Conservation (phyloP, 2,113 vertebrate genomes). For the Cryptotis parvus region DNA sequence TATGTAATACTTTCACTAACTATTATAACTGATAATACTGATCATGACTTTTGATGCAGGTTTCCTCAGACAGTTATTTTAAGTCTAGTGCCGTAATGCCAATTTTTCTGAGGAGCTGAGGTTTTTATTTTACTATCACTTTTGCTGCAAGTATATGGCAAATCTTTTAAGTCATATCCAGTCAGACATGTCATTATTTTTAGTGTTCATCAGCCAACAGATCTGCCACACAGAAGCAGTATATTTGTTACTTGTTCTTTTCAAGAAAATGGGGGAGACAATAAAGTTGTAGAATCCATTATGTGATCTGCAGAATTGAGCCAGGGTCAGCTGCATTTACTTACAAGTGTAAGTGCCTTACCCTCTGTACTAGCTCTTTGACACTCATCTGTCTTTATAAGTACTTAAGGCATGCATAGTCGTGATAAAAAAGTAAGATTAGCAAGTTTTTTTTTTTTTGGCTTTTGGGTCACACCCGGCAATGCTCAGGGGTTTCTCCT, state of each 20-base stretch:
- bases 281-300: background rate
- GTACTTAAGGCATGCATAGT: slow-evolving; percentile 12
- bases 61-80: slow-evolving; percentile 32
- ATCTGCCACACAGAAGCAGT: slow-evolving; percentile 6
- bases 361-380: too few relatives aligned
- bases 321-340: too few relatives aligned
- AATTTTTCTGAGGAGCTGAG: slow-evolving; percentile 41
- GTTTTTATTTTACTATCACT: background rate
- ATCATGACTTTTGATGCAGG: background rate
- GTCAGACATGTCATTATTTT: background rate
- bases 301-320: too few relatives aligned
- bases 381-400: background rate
- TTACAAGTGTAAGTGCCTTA: too few relatives aligned
- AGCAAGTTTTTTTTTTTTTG: too few relatives aligned
- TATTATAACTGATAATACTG: slow-evolving; percentile 5
- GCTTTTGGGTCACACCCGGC: too few relatives aligned
- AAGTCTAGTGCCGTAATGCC: background rate
- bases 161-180: background rate
- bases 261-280: slow-evolving; percentile 25
- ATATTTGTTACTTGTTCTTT: background rate
- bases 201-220: background rate
- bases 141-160: background rate
- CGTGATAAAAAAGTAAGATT: background rate
- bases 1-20: slow-evolving; percentile 27
- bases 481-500: too few relatives aligned